A percentile compares a stretch with the other conserved stretches of the same genome.
These are phyloP conservation scores for Lagria hirta DNA, from an alignment of 2,888 invertebrate species.

Conservation along the genomic window DNA sequence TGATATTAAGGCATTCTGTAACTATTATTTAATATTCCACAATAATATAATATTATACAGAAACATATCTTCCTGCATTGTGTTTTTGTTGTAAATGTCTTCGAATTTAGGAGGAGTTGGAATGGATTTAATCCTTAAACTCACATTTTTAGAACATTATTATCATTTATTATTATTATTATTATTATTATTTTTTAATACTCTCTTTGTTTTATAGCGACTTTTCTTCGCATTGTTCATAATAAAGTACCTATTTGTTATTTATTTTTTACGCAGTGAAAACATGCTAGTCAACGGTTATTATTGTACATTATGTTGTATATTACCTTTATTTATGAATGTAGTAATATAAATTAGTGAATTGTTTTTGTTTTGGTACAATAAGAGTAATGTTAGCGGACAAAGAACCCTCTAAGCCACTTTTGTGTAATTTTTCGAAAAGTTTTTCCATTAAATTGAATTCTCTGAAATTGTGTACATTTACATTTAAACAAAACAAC, in stretches of 20 bases:
- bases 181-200: no score
- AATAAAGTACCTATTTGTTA: constrained; percentile 43
- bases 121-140: no score
- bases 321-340: constrained; percentile 48
- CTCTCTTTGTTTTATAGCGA: constrained; percentile 15
- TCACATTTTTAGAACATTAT: no score
- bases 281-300: constrained; percentile 53
- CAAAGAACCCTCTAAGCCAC: no score
- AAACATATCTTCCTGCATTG: constrained; percentile 49
- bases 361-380: no score
- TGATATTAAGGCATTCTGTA: no score
- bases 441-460: constrained; percentile 9
- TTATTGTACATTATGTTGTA: constrained; percentile 51
- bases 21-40: constrained; percentile 37
- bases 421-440: no score
- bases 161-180: no score
- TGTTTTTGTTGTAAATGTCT: constrained; percentile 49
- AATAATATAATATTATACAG: constrained; percentile 27
- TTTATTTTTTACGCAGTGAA: constrained; percentile 49
- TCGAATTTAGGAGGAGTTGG: constrained; percentile 39
- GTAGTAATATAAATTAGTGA: constrained; percentile 44
- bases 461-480: constrained; percentile 34
- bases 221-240: constrained; percentile 20
- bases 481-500: constrained; percentile 39
- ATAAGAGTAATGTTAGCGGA: no score